These are phyloP conservation scores for Choristoneura rosaceana DNA, from an alignment of 2,888 invertebrate species.

Conservation along the genomic window DNA sequence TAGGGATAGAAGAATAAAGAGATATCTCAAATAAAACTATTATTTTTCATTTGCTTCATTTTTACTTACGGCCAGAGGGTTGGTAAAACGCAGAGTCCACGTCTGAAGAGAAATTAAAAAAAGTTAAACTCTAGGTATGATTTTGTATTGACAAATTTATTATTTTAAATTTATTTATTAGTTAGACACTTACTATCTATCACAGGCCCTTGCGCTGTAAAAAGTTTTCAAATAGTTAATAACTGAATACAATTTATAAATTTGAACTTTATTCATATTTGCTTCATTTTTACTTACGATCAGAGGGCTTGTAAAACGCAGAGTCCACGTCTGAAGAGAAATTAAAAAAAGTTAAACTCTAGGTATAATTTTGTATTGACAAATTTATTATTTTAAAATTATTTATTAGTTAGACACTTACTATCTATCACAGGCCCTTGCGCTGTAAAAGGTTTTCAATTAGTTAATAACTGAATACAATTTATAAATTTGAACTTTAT, in stretches of 20 bases:
- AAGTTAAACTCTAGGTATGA: neutral
- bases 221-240: neutral
- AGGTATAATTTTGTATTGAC: too few relatives aligned
- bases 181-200: neutral
- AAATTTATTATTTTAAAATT: neutral
- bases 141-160: neutral
- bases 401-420: neutral
- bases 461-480: neutral
- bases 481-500: neutral
- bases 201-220: constrained; percentile 9
- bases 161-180: neutral
- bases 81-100: constrained; percentile 39
- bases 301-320: constrained; percentile 41
- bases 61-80: constrained; percentile 43
- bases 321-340: constrained; percentile 12
- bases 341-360: neutral
- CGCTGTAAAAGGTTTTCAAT: neutral
- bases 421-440: constrained; percentile 4
- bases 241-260: neutral
- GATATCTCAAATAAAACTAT: too few relatives aligned
- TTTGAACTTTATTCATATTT: neutral
- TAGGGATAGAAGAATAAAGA: neutral
- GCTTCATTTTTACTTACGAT: constrained; percentile 44
- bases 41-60: neutral
- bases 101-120: neutral